Conservation (phyloP, 2,113 vertebrate species). For the human region DNA sequence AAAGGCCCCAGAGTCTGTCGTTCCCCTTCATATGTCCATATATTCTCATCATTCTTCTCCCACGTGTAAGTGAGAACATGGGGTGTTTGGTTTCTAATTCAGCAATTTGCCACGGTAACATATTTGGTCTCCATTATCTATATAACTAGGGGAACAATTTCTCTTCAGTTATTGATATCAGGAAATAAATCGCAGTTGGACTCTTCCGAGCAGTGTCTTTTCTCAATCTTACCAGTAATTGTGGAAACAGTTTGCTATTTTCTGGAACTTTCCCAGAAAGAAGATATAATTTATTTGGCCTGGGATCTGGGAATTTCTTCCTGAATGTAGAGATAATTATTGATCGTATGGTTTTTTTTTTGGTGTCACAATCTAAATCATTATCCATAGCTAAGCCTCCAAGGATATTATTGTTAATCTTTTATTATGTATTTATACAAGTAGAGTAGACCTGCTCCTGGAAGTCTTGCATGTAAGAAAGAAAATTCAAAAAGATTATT, state of each 20-base stretch:
- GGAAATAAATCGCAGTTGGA: not conserved
- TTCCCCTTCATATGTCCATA: no score
- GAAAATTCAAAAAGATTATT: not conserved
- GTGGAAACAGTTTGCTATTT: not conserved
- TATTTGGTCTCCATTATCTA: not conserved
- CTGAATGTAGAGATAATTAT: not conserved
- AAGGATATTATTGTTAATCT: not conserved
- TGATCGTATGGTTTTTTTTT: not conserved
- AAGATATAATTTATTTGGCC: not conserved
- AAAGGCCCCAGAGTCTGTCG: no score
- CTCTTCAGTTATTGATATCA: not conserved
- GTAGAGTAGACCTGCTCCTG: not conserved
- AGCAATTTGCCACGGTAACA: not conserved
- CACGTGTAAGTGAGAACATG: no score
- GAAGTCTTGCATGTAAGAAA: not conserved
- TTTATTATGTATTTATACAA: not conserved
- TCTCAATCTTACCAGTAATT: not conserved
- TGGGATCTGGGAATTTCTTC: not conserved
- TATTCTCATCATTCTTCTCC: no score
- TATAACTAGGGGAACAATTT: not conserved
- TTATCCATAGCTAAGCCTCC: not conserved
- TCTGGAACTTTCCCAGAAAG: not conserved
- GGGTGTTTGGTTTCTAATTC: not conserved
- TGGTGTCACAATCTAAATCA: not conserved
- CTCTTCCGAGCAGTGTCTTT: not conserved